Evolutionary conservation across 1,140 invertebrate species (phyloP).

Genomic region (Drosophila subobscura): DNA sequence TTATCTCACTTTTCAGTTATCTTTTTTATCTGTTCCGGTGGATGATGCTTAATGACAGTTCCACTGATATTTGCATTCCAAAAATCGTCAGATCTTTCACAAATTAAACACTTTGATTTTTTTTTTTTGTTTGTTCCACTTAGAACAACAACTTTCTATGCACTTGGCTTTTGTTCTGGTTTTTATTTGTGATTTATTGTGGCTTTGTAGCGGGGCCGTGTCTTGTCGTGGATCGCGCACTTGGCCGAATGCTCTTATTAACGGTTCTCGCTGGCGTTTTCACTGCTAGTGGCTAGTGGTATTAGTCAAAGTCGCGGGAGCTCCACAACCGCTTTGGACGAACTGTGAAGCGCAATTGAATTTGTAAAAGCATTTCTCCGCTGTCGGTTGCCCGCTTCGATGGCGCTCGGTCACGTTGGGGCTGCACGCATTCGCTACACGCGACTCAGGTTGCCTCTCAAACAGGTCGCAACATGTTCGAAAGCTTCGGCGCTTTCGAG

Average conservation of each 20-base stretch:
- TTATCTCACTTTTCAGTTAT: slow-evolving; percentile 30
- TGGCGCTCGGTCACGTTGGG: slow-evolving; percentile 64
- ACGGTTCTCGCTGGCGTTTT: slow-evolving; percentile 42
- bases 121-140: slow-evolving; percentile 29
- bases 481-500: not conserved
- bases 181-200: slow-evolving; percentile 20
- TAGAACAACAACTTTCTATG: slow-evolving; percentile 26
- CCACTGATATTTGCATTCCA: slow-evolving; percentile 9
- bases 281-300: slow-evolving; percentile 12
- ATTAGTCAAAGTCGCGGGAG: slow-evolving; percentile 42
- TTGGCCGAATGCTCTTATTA: slow-evolving; percentile 48
- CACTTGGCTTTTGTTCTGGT: slow-evolving; percentile 7
- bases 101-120: not conserved
- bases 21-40: slow-evolving; percentile 13
- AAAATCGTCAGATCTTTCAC: not conserved
- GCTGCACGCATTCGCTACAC: slow-evolving; percentile 69
- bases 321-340: slow-evolving; percentile 71
- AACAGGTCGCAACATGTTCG: slow-evolving; percentile 43
- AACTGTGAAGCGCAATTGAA: slow-evolving; percentile 76
- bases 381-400: slow-evolving; percentile 43
- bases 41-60: slow-evolving; percentile 5
- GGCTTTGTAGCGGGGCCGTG: slow-evolving; percentile 34
- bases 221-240: slow-evolving; percentile 26
- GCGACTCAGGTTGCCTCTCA: slow-evolving; percentile 57
- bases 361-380: slow-evolving; percentile 79